Base-by-base conservation (phyloP, 1,140 invertebrate species). In the Bombyx mandarina region DNA sequence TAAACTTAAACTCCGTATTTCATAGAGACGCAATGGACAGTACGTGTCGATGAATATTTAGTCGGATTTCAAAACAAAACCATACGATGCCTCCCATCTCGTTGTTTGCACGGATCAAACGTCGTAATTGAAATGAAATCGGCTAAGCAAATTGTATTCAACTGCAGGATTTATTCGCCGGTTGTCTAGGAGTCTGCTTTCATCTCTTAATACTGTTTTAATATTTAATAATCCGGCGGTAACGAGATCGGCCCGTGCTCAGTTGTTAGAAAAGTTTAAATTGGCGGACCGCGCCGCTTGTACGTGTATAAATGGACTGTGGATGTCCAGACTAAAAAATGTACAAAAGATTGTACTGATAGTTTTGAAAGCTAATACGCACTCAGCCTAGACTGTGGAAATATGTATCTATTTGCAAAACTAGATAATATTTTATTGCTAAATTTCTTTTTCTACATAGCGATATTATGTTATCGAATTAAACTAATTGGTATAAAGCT, bases 171-270 rank as follows among this genome's bases (percentile, higher is more conserved):
- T 82, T 77, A 59, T 61, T 61, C 61, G 53, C 65, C 61, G 69
- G 73, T 77, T 62, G 75, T 79, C 82, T 81, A 79, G 77, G 77
- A 78, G 69, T 69, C 75, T 67, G 75, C 70, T 81, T 81, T 81
- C 67, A 79, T 81, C 76, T 66, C 71, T 61, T 69, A 70, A 79
- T 71, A 71, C 69, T 81, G 82, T 75, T 82, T 84, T 77, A 86
- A 86, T 84, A 84, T 86, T 86, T 82, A 84, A 83, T 86, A 86
- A 86, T 84, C 83, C 83, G 61, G 56, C 71, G 69, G 70, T 86
- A 86, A 86, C 83, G 80, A 86, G 81, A 68, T 69, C 71, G 52
- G 49, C 50, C 66, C 65, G 67, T 63, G 54, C 62, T 67, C 61
- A 60, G 60, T 35, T 35, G 26, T 35, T 64, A 66, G 77, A 82